These are phyloP conservation scores for Nycticryphes semicollaris DNA, from an alignment of 2,113 vertebrate genomes.

Conservation along the genomic window DNA sequence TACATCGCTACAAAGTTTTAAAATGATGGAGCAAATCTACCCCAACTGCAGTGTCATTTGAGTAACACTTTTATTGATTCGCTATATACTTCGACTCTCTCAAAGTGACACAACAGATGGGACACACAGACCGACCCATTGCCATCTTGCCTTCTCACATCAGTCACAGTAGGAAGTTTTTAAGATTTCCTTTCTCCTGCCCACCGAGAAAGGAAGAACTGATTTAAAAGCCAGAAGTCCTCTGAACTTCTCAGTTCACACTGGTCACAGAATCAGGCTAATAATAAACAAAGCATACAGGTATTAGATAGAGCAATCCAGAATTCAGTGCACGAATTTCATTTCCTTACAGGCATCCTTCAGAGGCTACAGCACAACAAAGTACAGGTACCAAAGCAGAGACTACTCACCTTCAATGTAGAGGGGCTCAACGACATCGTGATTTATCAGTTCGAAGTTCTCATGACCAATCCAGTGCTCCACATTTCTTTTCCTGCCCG, in stretches of 20 bases:
- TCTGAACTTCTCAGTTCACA: neutral
- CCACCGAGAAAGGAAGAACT: neutral
- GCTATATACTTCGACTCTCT: neutral
- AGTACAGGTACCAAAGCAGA: neutral
- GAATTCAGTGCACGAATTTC: neutral
- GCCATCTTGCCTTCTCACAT: neutral
- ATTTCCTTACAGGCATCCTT: neutral
- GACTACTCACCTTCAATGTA: conserved; percentile 92
- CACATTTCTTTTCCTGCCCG: conserved; percentile 96
- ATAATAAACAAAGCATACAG: neutral
- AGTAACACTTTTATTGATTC: neutral
- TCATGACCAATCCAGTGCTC: conserved; percentile 99
- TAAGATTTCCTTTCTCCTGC: neutral
- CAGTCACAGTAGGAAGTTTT: neutral
- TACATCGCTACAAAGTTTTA: neutral
- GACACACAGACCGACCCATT: neutral
- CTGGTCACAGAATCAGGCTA: neutral
- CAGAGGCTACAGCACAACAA: neutral
- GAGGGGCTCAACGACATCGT: conserved; percentile 96
- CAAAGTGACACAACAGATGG: neutral
- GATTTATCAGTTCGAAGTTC: conserved; percentile 99
- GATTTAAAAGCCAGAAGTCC: neutral
- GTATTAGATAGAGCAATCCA: neutral
- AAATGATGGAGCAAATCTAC: neutral
- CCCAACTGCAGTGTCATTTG: neutral